Evolutionary conservation across 2,888 invertebrate genomes (phyloP), one percentile per base, ranked within the genome.

Genomic region (Petrolisthes cinctipes): DNA sequence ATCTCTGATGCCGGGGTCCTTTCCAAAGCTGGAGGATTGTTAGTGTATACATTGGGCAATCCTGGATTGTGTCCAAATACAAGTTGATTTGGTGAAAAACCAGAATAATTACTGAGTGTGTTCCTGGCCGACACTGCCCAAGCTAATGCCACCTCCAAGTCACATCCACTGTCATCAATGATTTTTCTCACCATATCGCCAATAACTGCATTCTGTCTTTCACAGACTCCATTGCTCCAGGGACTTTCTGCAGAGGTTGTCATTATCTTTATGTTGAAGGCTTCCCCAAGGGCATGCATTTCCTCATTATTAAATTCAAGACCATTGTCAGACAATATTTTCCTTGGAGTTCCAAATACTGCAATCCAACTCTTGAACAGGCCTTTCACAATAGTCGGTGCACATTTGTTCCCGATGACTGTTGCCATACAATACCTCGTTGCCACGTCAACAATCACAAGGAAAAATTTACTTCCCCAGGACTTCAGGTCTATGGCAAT

Each of bases 221-320:
- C 61, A 57, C 81, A 81, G 5, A 20, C 78, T 37, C 78, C 78
- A 9, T 78, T 53, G 54, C 78, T 78, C 37, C 78, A 37, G 7
- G 54, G 78, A 17, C 78, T 78, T n/a, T n/a, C 78, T 78, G 54
- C 78, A 53, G 78, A 78, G 5, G 78, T 78, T 37, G 53, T 53
- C 54, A 78, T 78, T 11, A 81, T 81, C 61, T 81, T 81, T n/a
- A 81, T 81, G n/a, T 54, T 81, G 53, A 81, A 81, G 23, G 81
- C 81, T 23, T 81, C 81, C n/a, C 61, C 81, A 54, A 81, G 56
- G n/a, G 14, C 9, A 56, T 57, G 54, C 81, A 81, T 81, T 57
- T 81, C 81, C 53, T 54, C 54, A 23, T 81, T 81, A 57, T 56
- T 81, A 23, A 57, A 81, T 81, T 81, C 81, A 7, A 79, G n/a